These are phyloP conservation scores for Drosophila triauraria DNA, from an alignment of 1,140 invertebrate species.

Conservation along the genomic window DNA sequence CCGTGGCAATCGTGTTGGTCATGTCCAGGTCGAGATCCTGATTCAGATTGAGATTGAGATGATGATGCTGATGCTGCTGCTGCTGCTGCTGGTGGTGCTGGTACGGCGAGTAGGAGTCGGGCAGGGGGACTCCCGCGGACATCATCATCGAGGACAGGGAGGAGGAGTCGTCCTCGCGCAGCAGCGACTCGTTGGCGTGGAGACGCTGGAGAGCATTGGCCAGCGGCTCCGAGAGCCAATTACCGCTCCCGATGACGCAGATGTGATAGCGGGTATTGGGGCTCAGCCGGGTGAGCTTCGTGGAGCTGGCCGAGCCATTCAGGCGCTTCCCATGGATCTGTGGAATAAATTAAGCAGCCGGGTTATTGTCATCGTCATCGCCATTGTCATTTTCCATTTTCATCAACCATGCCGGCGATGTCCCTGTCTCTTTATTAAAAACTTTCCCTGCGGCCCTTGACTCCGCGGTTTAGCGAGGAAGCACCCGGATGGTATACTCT, in stretches of 20 bases:
- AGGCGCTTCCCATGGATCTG: conserved; percentile 90
- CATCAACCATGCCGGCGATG: neutral
- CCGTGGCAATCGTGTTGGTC: conserved; percentile 83
- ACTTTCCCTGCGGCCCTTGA: conserved; percentile 38
- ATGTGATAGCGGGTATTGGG: conserved; percentile 93
- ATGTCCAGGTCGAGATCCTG: conserved; percentile 38
- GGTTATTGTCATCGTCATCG: conserved; percentile 37
- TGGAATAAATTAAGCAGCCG: conserved; percentile 58
- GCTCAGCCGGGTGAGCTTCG: conserved; percentile 90
- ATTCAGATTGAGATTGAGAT: conserved; percentile 30
- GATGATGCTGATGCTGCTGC: conserved; percentile 35
- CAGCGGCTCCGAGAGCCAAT: conserved; percentile 86
- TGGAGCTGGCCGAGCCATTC: conserved; percentile 89
- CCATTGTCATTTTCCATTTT: conserved; percentile 31
- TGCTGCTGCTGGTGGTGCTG: conserved; percentile 45
- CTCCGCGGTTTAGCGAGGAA: conserved; percentile 22
- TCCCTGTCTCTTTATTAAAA: conserved; percentile 36
- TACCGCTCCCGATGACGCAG: conserved; percentile 93
- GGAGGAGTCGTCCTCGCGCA: conserved; percentile 52
- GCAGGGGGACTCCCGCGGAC: conserved; percentile 26
- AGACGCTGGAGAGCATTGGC: conserved; percentile 85
- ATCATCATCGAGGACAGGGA: conserved; percentile 5
- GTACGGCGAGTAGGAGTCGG: conserved; percentile 66
- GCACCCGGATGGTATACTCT: neutral
- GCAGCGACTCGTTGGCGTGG: conserved; percentile 84